Evolutionary conservation across 2,113 vertebrate genomes (phyloP).

Genomic region (Channa maculata): DNA sequence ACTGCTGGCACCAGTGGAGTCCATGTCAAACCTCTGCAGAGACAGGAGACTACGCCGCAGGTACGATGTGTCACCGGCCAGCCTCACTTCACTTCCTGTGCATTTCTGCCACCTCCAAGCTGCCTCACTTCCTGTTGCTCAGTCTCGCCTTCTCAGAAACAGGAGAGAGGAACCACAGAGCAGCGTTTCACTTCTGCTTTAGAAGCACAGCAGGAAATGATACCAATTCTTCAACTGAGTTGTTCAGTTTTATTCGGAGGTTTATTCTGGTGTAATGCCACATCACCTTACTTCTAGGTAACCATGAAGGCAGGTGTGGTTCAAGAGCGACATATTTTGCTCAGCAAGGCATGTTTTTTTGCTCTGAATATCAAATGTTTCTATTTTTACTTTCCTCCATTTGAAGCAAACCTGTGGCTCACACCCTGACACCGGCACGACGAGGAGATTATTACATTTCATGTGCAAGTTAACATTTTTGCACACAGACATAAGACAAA

Average conservation of each 20-base stretch:
- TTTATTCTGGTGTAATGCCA: background rate
- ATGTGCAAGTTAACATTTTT: too few species aligned
- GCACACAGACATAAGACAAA: too few species aligned
- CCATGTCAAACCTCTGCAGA: background rate
- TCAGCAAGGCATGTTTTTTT: too few species aligned
- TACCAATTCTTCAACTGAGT: slow-evolving; percentile 53
- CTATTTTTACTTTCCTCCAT: too few species aligned
- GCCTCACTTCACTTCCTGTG: slow-evolving; percentile 58
- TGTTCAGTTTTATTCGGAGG: background rate
- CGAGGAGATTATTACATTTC: too few species aligned
- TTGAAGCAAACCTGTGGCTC: too few species aligned
- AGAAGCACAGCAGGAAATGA: background rate
- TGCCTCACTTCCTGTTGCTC: slow-evolving; percentile 75
- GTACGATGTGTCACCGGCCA: slow-evolving; percentile 7
- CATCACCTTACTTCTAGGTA: background rate
- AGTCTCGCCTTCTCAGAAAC: slow-evolving; percentile 67
- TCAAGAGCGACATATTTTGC: too few species aligned
- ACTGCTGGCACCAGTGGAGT: background rate
- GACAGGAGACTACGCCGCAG: background rate
- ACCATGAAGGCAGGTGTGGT: background rate
- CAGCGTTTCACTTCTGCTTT: slow-evolving; percentile 76
- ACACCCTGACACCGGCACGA: too few species aligned
- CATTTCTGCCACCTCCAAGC: slow-evolving; percentile 16
- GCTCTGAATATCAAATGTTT: too few species aligned
- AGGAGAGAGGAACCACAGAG: slow-evolving; percentile 58